Evolutionary conservation across 35 echinoderm and acorn worm genomes (phyloP), one percentile per base, ranked within the genome.

Genomic region (Lytechinus variegatus): DNA sequence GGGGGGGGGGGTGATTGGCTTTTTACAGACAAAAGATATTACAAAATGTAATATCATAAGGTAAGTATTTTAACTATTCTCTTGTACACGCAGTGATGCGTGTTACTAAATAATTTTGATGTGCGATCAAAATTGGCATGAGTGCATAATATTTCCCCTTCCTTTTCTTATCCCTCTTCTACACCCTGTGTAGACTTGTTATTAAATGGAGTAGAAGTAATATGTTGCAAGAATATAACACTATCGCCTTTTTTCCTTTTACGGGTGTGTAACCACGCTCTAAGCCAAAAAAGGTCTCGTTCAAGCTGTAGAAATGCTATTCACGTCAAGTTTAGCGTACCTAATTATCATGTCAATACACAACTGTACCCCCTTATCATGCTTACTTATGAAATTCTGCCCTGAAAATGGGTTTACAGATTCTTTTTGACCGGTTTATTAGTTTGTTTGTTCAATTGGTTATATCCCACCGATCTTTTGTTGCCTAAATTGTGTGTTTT

Each of bases 321-420:
- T 79, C 66, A 79, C 16, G 66, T 79, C 66, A 79, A 79, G 12
- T 79, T 79, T 16, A 79, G 19, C 66, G 66, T 79, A 79, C 66
- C 66, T 79, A 79, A 79, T 79, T 79, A 79, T 79, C 66, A 16
- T 79, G 66, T 79, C 19, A 79, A 79, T 79, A 79, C 66, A 79
- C 8, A 79, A 79, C n/a, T 79, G 66, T 79, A 0, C 66, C 66
- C 66, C 6, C 4, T 79, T n/a, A n/a, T n/a, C n/a, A n/a, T n/a
- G n/a, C n/a, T 79, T 79, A 79, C 66, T 79, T 21, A 24, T 79
- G 66, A 14, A 79, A 79, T 79, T 7, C 66, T 79, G 66, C 66
- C 66, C 3, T 79, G 56, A 79, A 79, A 79, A 24, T 79, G 66
- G 66, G 66, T 24, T 79, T 16, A 24, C 4, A 79, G 66, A 79